phyloP scores from a whole-genome alignment of 2,888 invertebrate genomes.

The Zygothrica quintamaculata region DNA sequence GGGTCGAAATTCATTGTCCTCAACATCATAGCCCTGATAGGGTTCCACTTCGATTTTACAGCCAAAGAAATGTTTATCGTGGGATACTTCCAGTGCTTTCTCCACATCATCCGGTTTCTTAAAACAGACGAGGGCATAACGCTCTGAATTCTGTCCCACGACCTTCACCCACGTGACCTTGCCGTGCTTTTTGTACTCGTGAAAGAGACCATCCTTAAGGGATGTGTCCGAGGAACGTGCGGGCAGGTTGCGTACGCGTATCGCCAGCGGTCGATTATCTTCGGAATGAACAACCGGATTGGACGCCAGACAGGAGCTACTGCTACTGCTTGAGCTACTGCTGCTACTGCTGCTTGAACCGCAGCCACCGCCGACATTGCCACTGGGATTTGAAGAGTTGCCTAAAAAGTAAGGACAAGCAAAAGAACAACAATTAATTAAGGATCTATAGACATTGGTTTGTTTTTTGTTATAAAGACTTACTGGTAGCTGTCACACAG shows the following conservation, averaged over 20 bases:
- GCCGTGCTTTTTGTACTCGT: slow-evolving; percentile 99
- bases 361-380: slow-evolving; percentile 69
- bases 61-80: slow-evolving; percentile 98
- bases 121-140: slow-evolving; percentile 97
- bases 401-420: slow-evolving; percentile 44
- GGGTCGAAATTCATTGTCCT: slow-evolving; percentile 93
- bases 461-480: too few species aligned
- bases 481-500: slow-evolving; percentile 84
- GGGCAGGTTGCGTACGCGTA: slow-evolving; percentile 95
- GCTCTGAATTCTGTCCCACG: slow-evolving; percentile 94
- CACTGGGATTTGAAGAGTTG: slow-evolving; percentile 81
- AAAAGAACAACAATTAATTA: too few species aligned
- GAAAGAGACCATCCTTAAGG: slow-evolving; percentile 98
- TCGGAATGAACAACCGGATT: slow-evolving; percentile 85
- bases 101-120: slow-evolving; percentile 98
- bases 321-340: slow-evolving; percentile 75
- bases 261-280: slow-evolving; percentile 91
- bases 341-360: slow-evolving; percentile 73
- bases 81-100: slow-evolving; percentile 97
- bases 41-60: slow-evolving; percentile 98
- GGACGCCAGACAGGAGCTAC: slow-evolving; percentile 71
- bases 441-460: too few species aligned
- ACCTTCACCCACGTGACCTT: slow-evolving; percentile 98
- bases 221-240: slow-evolving; percentile 96
- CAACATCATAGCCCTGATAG: slow-evolving; percentile 94